A percentile compares a stretch with the other conserved stretches of the same genome.
Conservation (phyloP, 2,797 vertebrate genomes). For the Sebastes itinus region DNA sequence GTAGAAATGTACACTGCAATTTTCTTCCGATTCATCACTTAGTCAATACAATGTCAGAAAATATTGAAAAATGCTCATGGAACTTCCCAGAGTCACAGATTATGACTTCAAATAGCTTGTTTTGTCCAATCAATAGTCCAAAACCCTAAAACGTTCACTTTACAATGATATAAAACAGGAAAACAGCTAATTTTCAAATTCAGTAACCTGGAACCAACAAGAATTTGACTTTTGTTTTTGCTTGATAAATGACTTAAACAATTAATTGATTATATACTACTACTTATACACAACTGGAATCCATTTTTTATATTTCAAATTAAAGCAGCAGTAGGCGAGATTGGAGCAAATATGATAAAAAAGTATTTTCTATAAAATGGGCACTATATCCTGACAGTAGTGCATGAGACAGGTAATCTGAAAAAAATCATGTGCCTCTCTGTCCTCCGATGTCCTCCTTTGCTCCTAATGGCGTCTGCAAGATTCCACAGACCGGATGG, state of each 20-base stretch:
- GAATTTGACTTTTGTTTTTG: background rate
- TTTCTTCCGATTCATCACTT: background rate
- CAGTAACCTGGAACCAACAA: background rate
- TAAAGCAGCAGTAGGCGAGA: background rate
- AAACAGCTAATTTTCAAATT: background rate
- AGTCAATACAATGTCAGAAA: background rate
- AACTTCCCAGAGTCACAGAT: background rate
- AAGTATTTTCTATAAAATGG: no score
- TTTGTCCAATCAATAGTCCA: background rate
- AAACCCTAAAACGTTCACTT: background rate
- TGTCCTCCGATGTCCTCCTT: no score
- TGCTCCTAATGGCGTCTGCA: no score
- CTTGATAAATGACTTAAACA: background rate
- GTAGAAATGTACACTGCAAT: conserved; percentile 5
- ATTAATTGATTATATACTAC: background rate
- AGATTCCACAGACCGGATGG: no score
- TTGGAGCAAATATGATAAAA: no score
- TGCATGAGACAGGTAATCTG: no score
- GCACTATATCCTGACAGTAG: no score
- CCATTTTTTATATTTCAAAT: background rate
- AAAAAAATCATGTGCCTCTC: no score
- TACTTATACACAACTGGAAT: background rate
- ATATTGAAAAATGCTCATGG: background rate
- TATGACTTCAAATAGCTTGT: background rate
- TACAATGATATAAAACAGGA: background rate